Percentiles rank a stretch among this genome's conserved stretches.
Conservation (phyloP, 1,140 invertebrate species). For the Hypsibius dujardini region DNA sequence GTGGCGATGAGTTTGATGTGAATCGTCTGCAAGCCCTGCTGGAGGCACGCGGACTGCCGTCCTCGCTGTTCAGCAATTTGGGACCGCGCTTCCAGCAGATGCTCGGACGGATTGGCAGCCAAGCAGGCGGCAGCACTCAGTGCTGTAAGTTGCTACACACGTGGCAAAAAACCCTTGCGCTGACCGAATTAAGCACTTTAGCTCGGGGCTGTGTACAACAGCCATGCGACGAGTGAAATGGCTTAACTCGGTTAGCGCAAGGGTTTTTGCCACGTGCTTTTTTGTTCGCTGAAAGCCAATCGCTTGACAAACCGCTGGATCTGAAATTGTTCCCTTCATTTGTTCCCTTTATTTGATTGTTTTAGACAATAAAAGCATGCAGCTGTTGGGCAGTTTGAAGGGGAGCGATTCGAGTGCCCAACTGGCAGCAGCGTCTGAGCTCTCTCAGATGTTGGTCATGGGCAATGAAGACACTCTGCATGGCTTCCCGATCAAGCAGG, state of each 20-base stretch:
- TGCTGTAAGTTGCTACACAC: constrained; percentile 41
- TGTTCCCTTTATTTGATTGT: constrained; percentile 30
- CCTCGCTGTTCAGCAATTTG: constrained; percentile 79
- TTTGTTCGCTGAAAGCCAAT: too few species aligned
- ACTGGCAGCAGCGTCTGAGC: constrained; percentile 87
- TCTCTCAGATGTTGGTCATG: constrained; percentile 97
- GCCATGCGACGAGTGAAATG: too few species aligned
- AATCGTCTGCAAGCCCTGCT: constrained; percentile 69
- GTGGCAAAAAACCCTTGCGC: constrained; percentile 22
- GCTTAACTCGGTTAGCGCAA: constrained; percentile 3
- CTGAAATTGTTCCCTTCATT: too few species aligned
- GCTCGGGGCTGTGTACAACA: too few species aligned
- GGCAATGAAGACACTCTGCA: constrained; percentile 96
- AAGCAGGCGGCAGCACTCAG: constrained; percentile 34
- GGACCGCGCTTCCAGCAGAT: constrained; percentile 93
- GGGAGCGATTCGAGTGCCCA: constrained; percentile 88
- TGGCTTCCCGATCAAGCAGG: constrained; percentile 91
- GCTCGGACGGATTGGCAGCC: constrained; percentile 37
- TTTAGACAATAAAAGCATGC: constrained; percentile 71
- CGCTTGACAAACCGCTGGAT: too few species aligned
- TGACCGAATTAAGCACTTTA: neutral
- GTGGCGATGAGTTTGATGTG: constrained; percentile 61
- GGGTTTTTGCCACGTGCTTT: too few species aligned
- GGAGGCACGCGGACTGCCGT: constrained; percentile 78
- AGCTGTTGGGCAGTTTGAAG: constrained; percentile 76